Conservation (phyloP, 2,888 invertebrate genomes). For the Amphipyra tragopoginis region DNA sequence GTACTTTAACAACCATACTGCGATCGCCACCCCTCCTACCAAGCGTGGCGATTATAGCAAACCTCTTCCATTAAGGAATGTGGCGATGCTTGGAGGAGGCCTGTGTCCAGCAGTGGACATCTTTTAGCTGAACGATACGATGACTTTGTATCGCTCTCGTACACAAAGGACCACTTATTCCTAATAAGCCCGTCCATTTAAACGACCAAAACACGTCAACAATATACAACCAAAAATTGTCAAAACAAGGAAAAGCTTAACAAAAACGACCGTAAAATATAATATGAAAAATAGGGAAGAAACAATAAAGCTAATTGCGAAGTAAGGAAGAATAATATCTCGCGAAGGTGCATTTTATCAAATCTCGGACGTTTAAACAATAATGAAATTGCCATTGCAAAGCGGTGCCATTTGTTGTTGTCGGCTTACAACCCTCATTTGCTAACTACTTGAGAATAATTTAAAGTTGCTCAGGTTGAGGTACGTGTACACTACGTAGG, state of each 20-base stretch:
- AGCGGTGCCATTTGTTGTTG: constrained; percentile 46
- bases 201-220: background rate
- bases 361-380: constrained; percentile 49
- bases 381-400: constrained; percentile 48
- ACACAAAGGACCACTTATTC: too few species aligned
- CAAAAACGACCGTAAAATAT: constrained; percentile 9
- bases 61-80: too few species aligned
- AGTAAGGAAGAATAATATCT: constrained; percentile 45
- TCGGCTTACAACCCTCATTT: constrained; percentile 46
- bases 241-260: constrained; percentile 15
- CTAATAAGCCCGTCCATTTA: too few species aligned
- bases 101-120: too few species aligned
- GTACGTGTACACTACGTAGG: constrained; percentile 9
- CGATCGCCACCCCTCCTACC: too few species aligned
- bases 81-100: too few species aligned
- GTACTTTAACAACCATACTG: too few species aligned
- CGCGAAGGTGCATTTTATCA: constrained; percentile 45
- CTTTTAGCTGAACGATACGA: too few species aligned
- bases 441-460: constrained; percentile 47
- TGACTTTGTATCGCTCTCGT: too few species aligned
- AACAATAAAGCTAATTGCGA: constrained; percentile 43
- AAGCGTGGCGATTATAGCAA: too few species aligned
- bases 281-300: constrained; percentile 9
- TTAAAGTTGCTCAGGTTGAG: constrained; percentile 37
- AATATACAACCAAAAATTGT: background rate